Conservation (phyloP, 2,797 vertebrate genomes). For the Xerus rutilus region DNA sequence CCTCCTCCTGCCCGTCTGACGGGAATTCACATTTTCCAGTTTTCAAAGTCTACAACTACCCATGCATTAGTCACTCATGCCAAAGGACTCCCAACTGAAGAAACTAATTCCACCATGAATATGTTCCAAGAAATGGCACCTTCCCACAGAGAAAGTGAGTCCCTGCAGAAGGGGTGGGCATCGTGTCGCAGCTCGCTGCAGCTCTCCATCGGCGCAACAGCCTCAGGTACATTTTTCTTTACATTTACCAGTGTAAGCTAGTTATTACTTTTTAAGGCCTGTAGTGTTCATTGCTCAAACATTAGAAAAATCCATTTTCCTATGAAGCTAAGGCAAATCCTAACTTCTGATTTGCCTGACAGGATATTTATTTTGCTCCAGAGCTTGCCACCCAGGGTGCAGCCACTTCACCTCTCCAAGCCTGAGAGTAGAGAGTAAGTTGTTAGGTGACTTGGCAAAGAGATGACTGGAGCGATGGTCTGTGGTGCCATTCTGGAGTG, state of each 20-base stretch:
- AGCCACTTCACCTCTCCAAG: background rate
- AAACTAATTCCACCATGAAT: background rate
- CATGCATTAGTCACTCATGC: background rate
- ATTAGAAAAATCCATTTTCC: background rate
- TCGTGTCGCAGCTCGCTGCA: fast-evolving
- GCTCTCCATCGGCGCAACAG: background rate
- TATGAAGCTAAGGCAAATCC: background rate
- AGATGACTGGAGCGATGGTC: fast-evolving
- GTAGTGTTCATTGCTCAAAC: background rate
- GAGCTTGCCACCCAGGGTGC: fast-evolving
- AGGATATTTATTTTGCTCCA: background rate
- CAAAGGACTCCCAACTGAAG: conserved; percentile 10
- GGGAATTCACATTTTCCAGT: background rate
- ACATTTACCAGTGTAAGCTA: fast-evolving
- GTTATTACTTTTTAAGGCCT: background rate
- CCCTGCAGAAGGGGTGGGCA: fast-evolving
- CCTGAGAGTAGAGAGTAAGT: background rate
- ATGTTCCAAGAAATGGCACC: conserved; percentile 38
- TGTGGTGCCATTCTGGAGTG: background rate
- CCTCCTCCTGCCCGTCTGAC: fast-evolving
- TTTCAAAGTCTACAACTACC: background rate
- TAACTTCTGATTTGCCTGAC: background rate
- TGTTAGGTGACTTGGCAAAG: fast-evolving
- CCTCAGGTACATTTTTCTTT: background rate
- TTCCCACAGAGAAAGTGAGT: background rate